Base-by-base conservation (phyloP, 2,888 invertebrate genomes). In the Syritta pipiens region DNA sequence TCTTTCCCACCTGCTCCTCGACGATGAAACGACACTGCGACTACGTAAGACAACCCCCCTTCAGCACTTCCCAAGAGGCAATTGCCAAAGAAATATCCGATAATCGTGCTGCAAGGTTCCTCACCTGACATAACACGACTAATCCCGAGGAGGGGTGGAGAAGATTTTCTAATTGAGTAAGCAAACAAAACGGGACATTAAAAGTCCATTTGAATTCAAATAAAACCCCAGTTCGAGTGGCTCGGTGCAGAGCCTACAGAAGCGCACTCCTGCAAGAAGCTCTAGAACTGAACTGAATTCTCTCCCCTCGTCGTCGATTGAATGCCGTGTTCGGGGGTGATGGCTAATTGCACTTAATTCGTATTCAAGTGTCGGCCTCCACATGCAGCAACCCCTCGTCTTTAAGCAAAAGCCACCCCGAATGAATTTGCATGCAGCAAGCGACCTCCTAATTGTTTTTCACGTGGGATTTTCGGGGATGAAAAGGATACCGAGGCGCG, bases 271-370 rank as follows among this genome's bases (percentile, higher is more conserved):
- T 9, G n/a, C n/a, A 59, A 44, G 71, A 60, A 71, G 59, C 53
- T 65, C 65, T 77, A 65, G 48, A 77, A 77, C 65, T 65, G 65
- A 65, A 72, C 53, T 57, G n/a, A n/a, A n/a, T n/a, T n/a, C n/a
- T 10, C 19, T 22, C 20, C 37, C 35, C 37, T 57, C 51, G 12
- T 9, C 7, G 4, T 3, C 32, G 32, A 12, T 32, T 32, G 37
- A 4, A 7, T 7, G 12, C 5, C 14, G 14, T 7, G 19, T 3
- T 5, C 1, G n/a, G 19, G 30, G 5, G 49, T 22, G 57, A 37
- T 19, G 51, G 79, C 79, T 79, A 79, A 79, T 79, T 79, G 67
- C 67, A 79, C 62, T 68, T 79, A 74, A 79, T 79, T 79, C 57
- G 79, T 62, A 79, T 79, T 74, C 79, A 79, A 79, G 72, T 57